Evolutionary conservation across 2,888 invertebrate species (phyloP).

Genomic region (Tipula unca): DNA sequence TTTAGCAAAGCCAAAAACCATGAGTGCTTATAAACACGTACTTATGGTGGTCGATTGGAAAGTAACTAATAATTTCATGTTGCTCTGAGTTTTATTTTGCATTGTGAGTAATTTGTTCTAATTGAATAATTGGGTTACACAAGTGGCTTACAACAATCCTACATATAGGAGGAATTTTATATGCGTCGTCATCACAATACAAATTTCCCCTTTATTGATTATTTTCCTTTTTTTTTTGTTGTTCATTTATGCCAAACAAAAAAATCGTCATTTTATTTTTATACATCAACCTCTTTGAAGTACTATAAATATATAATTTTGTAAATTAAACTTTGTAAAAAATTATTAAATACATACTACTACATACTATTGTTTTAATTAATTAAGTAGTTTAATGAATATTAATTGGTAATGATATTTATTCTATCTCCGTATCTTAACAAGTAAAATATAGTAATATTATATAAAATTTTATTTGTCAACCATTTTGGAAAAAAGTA

Average conservation of each 20-base stretch:
- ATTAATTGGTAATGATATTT: not conserved
- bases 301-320: slow-evolving; percentile 8
- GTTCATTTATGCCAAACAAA: not conserved
- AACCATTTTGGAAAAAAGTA: not conserved
- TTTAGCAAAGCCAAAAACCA: too few relatives aligned
- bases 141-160: too few relatives aligned
- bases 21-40: too few relatives aligned
- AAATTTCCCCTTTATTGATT: not conserved
- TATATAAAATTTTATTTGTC: not conserved
- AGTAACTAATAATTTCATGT: too few relatives aligned
- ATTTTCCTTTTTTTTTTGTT: not conserved
- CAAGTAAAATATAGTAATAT: not conserved
- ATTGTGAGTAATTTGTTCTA: too few relatives aligned
- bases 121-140: too few relatives aligned
- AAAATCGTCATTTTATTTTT: not conserved
- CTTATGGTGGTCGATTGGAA: too few relatives aligned
- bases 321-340: not conserved
- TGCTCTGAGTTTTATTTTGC: too few relatives aligned
- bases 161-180: not conserved
- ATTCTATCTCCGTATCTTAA: not conserved
- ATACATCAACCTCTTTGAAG: not conserved
- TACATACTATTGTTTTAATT: not conserved
- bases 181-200: not conserved
- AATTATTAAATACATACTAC: not conserved
- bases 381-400: slow-evolving; percentile 8